A percentile compares a stretch with the other conserved stretches of the same genome.
Evolutionary conservation across 2,888 invertebrate species (phyloP).

Genomic region (Sphinx pinastri): DNA sequence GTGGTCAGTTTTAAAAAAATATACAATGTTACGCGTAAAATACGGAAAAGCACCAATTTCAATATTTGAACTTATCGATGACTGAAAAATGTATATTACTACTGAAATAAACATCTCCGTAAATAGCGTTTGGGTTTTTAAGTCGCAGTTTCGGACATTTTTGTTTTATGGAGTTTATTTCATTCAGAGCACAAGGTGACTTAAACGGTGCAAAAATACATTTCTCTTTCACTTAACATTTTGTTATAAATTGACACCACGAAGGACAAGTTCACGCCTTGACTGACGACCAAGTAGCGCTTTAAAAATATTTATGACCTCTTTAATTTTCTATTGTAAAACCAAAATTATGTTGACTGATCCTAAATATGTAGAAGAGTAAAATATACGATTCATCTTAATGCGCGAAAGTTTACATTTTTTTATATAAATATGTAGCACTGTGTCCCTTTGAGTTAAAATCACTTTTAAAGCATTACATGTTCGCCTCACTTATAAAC

Average conservation of each 20-base stretch:
- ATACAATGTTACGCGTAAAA: slow-evolving; percentile 9
- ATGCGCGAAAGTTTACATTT: neutral
- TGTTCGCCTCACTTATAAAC: slow-evolving; percentile 7
- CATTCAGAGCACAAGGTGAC: neutral
- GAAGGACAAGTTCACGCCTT: slow-evolving; percentile 11
- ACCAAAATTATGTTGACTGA: neutral
- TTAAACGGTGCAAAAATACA: neutral
- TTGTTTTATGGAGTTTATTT: no score
- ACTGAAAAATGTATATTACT: neutral
- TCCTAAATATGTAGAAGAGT: neutral
- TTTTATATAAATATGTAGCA: neutral
- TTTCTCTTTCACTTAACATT: slow-evolving; percentile 5
- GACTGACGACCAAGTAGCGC: neutral
- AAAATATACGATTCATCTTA: neutral
- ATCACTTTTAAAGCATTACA: slow-evolving; percentile 7
- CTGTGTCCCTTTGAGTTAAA: neutral
- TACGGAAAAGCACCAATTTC: slow-evolving; percentile 25
- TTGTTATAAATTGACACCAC: slow-evolving; percentile 23
- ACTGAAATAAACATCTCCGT: neutral
- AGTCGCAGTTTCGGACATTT: neutral
- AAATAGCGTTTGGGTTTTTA: neutral
- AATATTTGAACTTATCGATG: neutral
- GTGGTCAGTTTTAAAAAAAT: slow-evolving; percentile 11
- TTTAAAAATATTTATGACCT: slow-evolving; percentile 9
- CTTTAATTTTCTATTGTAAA: neutral